A percentile compares a stretch with the other conserved stretches of the same genome.
phyloP scores from a whole-genome alignment of 2,113 vertebrate species.

The Bagarius yarrelli region DNA sequence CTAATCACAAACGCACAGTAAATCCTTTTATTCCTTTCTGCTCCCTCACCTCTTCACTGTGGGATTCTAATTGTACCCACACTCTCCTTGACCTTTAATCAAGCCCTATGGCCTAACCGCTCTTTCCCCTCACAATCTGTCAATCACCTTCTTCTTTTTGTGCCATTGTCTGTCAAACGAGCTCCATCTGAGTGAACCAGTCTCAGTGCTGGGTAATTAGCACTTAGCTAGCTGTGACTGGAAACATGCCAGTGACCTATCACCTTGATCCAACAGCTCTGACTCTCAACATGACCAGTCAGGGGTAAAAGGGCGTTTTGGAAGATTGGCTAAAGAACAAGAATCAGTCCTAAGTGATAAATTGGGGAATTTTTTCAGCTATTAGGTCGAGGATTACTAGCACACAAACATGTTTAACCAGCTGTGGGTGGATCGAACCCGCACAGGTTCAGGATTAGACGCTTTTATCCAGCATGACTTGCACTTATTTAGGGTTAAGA shows the following conservation, averaged over 20 bases:
- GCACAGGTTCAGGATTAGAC: neutral
- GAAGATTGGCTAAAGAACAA: slow-evolving; percentile 62
- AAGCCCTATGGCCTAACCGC: neutral
- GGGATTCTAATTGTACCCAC: slow-evolving; percentile 21
- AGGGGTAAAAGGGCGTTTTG: slow-evolving; percentile 48
- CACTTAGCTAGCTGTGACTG: slow-evolving; percentile 65
- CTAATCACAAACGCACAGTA: neutral
- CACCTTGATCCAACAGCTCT: slow-evolving; percentile 65
- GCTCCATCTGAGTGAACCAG: slow-evolving; percentile 53
- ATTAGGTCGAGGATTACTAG: neutral
- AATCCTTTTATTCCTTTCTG: neutral
- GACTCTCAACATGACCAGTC: slow-evolving; percentile 53
- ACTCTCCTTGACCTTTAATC: slow-evolving; percentile 7
- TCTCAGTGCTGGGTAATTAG: slow-evolving; percentile 69
- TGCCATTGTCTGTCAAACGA: slow-evolving; percentile 49
- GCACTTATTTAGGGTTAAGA: neutral
- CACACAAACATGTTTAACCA: neutral
- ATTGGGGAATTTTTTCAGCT: neutral
- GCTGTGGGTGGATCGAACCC: neutral
- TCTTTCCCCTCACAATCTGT: slow-evolving; percentile 30
- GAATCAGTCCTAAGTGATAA: neutral
- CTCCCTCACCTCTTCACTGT: neutral
- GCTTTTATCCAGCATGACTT: neutral
- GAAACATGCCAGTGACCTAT: slow-evolving; percentile 66
- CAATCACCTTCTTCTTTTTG: slow-evolving; percentile 47